phyloP scores from a whole-genome alignment of 2,113 vertebrate species.

The Dromiciops gliroides region DNA sequence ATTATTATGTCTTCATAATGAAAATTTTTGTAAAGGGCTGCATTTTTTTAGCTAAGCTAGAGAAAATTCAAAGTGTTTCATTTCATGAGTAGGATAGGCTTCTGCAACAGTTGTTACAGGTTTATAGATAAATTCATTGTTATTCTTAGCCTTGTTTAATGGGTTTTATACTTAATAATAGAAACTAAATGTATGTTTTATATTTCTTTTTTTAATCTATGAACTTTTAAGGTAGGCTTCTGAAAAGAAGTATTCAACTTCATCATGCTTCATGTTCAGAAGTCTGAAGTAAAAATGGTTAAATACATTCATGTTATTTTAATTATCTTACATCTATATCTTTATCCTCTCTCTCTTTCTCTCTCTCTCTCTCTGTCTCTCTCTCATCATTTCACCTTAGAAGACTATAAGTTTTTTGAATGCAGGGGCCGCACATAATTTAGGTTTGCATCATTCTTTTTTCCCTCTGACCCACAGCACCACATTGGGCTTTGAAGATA shows the following conservation, averaged over 20 bases:
- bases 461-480: not conserved
- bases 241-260: not conserved
- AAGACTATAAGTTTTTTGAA: not conserved
- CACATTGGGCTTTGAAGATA: not conserved
- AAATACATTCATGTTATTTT: not conserved
- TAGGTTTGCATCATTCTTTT: no score
- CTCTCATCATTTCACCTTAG: not conserved
- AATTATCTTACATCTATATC: no score
- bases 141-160: not conserved
- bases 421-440: not conserved
- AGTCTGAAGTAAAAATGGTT: not conserved
- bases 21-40: not conserved
- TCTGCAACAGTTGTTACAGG: not conserved
- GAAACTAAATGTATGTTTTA: not conserved
- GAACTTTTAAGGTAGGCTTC: not conserved
- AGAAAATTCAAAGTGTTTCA: not conserved
- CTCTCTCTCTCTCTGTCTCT: not conserved
- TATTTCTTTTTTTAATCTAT: not conserved
- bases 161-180: not conserved
- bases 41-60: not conserved
- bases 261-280: not conserved
- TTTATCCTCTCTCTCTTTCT: not conserved
- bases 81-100: not conserved
- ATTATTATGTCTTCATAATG: not conserved
- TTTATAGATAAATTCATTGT: not conserved